phyloP scores from a whole-genome alignment of 2,888 invertebrate genomes.

The Eledona agricola region DNA sequence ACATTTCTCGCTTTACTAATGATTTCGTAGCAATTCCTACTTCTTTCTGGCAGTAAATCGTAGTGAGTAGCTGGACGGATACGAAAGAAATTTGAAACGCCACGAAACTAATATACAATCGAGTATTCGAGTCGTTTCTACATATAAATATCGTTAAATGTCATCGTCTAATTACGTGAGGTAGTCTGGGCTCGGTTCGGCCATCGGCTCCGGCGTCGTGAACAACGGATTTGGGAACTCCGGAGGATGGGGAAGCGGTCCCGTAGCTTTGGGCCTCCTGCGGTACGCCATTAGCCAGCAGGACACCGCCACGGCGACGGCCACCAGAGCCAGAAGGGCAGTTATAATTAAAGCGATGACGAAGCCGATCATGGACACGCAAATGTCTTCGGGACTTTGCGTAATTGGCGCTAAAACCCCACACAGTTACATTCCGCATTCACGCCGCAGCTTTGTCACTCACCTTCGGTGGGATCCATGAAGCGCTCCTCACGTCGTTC shows the following conservation, averaged over 20 bases:
- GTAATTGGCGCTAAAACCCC: constrained; percentile 64
- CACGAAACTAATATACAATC: constrained; percentile 45
- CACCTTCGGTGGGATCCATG: constrained; percentile 81
- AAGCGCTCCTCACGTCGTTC: constrained; percentile 84
- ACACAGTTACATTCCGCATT: neutral
- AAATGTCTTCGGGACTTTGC: constrained; percentile 81
- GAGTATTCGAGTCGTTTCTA: constrained; percentile 48
- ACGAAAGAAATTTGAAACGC: constrained; percentile 38
- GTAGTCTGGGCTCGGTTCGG: constrained; percentile 86
- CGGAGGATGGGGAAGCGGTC: constrained; percentile 92
- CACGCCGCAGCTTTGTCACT: constrained; percentile 42
- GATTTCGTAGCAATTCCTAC: constrained; percentile 38
- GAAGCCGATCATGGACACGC: constrained; percentile 92
- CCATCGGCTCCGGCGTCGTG: constrained; percentile 81
- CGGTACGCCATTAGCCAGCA: constrained; percentile 96
- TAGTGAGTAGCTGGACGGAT: constrained; percentile 56
- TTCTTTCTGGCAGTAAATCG: constrained; percentile 41
- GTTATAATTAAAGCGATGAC: constrained; percentile 93
- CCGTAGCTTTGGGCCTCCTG: constrained; percentile 84
- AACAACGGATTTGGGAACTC: constrained; percentile 95
- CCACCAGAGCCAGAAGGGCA: constrained; percentile 88
- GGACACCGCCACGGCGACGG: constrained; percentile 93
- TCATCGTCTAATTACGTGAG: constrained; percentile 63
- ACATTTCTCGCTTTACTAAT: constrained; percentile 48
- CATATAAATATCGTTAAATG: constrained; percentile 34